Conservation (phyloP, 2,888 invertebrate genomes). For the Sabatieria punctata region DNA sequence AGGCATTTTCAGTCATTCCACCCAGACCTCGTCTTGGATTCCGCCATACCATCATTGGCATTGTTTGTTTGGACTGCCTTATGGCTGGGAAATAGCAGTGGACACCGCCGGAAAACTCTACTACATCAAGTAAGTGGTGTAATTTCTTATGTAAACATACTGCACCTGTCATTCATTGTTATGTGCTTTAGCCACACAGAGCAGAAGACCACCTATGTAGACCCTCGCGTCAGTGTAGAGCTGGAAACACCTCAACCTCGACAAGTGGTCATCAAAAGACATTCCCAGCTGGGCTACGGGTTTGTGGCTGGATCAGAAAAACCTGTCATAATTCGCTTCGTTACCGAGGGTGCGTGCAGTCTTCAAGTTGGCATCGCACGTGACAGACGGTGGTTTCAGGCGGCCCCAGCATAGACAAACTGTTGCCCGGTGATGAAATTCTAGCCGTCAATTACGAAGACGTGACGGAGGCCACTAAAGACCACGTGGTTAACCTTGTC, state of each 20-base stretch:
- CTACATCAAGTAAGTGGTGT: slow-evolving; percentile 78
- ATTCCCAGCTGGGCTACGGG: slow-evolving; percentile 67
- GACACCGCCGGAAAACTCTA: slow-evolving; percentile 63
- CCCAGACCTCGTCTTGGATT: slow-evolving; percentile 65
- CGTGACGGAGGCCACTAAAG: slow-evolving; percentile 61
- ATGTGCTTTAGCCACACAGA: slow-evolving; percentile 42
- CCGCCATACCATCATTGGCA: slow-evolving; percentile 71
- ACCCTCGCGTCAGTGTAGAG: slow-evolving; percentile 45
- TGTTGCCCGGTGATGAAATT: slow-evolving; percentile 74
- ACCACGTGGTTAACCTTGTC: slow-evolving; percentile 71
- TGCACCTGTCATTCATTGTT: too few species aligned
- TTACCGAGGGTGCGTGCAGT: slow-evolving; percentile 40
- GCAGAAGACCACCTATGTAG: slow-evolving; percentile 77
- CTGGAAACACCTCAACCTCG: slow-evolving; percentile 54
- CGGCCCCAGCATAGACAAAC: slow-evolving; percentile 47
- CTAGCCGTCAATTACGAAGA: slow-evolving; percentile 72
- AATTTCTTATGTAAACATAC: too few species aligned
- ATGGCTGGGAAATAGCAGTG: slow-evolving; percentile 74
- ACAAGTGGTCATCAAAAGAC: slow-evolving; percentile 53
- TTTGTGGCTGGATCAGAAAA: slow-evolving; percentile 87
- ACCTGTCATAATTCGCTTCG: slow-evolving; percentile 66
- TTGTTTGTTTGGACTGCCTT: slow-evolving; percentile 48
- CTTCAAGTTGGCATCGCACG: too few species aligned
- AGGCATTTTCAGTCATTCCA: slow-evolving; percentile 64
- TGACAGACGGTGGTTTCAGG: too few species aligned